phyloP scores from a whole-genome alignment of 2,797 vertebrate genomes.

The Centroberyx gerrardi region DNA sequence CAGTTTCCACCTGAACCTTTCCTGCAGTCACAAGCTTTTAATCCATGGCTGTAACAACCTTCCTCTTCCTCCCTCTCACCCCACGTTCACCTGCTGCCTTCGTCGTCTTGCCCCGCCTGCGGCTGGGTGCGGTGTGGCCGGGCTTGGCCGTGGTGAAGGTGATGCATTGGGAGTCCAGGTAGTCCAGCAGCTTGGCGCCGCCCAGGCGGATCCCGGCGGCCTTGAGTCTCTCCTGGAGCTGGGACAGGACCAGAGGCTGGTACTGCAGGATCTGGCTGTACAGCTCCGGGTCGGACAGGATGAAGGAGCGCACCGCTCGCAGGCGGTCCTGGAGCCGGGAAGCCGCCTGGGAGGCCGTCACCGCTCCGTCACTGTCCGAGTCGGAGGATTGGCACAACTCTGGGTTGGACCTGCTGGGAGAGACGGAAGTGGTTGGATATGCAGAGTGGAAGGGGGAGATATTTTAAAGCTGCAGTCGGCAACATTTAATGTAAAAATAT shows the following conservation, averaged over 20 bases:
- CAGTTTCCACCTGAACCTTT: background rate
- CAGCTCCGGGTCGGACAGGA: conserved; percentile 86
- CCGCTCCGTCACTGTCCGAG: conserved; percentile 82
- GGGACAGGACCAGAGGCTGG: conserved; percentile 90
- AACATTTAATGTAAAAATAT: too few species aligned
- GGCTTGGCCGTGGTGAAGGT: conserved; percentile 92
- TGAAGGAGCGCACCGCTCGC: conserved; percentile 86
- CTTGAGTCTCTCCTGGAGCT: conserved; percentile 88
- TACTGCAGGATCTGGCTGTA: conserved; percentile 91
- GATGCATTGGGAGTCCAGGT: conserved; percentile 93
- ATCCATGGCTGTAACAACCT: background rate
- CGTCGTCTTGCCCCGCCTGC: conserved; percentile 59
- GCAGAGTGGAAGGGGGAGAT: background rate
- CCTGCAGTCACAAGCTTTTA: conserved; percentile 21
- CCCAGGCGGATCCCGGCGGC: conserved; percentile 89
- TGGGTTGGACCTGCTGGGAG: conserved; percentile 82
- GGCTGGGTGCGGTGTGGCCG: conserved; percentile 57
- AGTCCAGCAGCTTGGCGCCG: conserved; percentile 89
- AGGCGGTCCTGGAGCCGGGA: conserved; percentile 80
- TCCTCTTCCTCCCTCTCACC: conserved; percentile 29
- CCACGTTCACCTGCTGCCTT: conserved; percentile 16
- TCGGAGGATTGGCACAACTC: conserved; percentile 80
- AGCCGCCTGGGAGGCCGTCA: conserved; percentile 87
- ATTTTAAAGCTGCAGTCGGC: too few species aligned
- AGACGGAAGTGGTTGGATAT: background rate